Evolutionary conservation across 2,888 invertebrate genomes (phyloP).

Genomic region (Hirtodrosophila duncani): DNA sequence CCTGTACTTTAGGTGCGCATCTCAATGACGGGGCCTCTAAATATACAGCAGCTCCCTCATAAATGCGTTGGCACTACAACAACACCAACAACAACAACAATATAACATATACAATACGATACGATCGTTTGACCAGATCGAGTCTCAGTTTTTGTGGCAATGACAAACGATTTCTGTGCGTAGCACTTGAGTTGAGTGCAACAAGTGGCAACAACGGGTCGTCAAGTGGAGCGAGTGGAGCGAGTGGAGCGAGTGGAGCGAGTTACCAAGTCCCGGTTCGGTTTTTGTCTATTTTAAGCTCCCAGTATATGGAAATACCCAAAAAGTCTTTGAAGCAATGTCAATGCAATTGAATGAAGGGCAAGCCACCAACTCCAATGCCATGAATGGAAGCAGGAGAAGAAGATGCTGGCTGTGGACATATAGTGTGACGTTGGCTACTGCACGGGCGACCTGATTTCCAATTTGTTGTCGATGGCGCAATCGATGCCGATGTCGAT

Average conservation of each 20-base stretch:
- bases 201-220: constrained; percentile 66
- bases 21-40: constrained; percentile 62
- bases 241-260: too few relatives aligned
- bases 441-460: constrained; percentile 66
- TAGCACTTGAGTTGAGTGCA: constrained; percentile 67
- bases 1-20: constrained; percentile 54
- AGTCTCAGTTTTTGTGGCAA: constrained; percentile 43
- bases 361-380: constrained; percentile 52
- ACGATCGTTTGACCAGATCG: too few relatives aligned
- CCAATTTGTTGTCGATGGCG: constrained; percentile 34
- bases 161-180: constrained; percentile 40
- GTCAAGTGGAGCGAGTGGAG: too few relatives aligned
- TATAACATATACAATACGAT: not conserved
- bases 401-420: constrained; percentile 2
- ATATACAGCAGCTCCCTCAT: constrained; percentile 36
- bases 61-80: too few relatives aligned
- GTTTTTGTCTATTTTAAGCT: constrained; percentile 60
- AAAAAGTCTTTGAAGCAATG: constrained; percentile 15
- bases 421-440: constrained; percentile 40
- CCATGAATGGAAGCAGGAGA: constrained; percentile 29
- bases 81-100: not conserved
- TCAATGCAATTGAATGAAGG: constrained; percentile 48
- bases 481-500: constrained; percentile 30
- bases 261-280: too few relatives aligned
- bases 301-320: constrained; percentile 52